Evolutionary conservation across 2,797 vertebrate genomes (phyloP), one percentile per base, ranked within the genome.

Genomic region (Chiroxiphia lanceolata): DNA sequence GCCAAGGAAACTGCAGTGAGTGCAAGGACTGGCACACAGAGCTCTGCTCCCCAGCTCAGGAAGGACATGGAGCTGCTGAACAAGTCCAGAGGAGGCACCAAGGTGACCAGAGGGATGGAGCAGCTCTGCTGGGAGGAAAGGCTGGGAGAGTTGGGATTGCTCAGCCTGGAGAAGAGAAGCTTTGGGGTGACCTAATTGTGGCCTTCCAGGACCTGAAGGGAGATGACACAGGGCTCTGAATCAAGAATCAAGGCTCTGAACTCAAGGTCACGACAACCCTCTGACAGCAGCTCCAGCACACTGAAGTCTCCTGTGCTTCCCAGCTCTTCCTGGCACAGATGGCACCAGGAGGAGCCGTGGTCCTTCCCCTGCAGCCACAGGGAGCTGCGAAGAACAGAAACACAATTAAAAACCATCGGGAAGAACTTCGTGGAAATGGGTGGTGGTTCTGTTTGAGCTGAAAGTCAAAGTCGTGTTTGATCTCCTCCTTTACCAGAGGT

Each of bases 381-480:
- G 70, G 64, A 51, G 51, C 59, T 3, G 19, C 1, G 2, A 94
- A 86, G 63, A 96, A 79, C n/a, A 95, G 87, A 89, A 93, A 72
- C 8, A 18, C 65, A 82, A 91, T 83, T 96, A 50, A 63, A 92
- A 88, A 79, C 2, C 67, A 47, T 1, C 17, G 53, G 47, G 76
- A 47, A 88, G 29, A 74, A 63, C 69, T 48, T 75, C 34, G 53
- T 53, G 54, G 85, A 60, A 92, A 84, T 13, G 88, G 76, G 76
- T 78, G 75, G 91, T 65, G 59, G 33, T 59, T 93, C 81, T 3
- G 3, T 61, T 83, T 45, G 69, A 92, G 80, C 86, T 77, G 71
- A n/a, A 87, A 57, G 80, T 71, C 68, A 51, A 80, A 92, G 51
- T 67, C 75, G 74, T 72, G 90, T 90, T 95, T 93, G 87, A 96